phyloP scores from a whole-genome alignment of 2,888 invertebrate species.

The Amphipoea oculea region DNA sequence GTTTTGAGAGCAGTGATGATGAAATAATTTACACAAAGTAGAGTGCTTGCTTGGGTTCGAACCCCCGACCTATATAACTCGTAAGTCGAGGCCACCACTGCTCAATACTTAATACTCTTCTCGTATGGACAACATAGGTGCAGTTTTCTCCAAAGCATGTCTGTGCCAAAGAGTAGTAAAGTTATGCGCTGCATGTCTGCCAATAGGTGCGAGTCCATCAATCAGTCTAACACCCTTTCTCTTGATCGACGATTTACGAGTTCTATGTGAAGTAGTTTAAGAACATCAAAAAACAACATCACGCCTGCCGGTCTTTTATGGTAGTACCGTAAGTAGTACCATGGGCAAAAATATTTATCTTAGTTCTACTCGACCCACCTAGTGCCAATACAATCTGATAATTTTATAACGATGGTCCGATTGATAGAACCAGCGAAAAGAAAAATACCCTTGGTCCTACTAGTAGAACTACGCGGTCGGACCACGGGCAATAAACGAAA shows the following conservation, averaged over 20 bases:
- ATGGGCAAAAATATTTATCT: no score
- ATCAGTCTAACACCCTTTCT: constrained; percentile 55
- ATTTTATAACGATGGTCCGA: no score
- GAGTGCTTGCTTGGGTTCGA: background rate
- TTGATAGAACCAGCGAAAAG: no score
- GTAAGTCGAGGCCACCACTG: no score
- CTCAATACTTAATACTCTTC: constrained; percentile 4
- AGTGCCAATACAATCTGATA: no score
- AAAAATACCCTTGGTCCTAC: no score
- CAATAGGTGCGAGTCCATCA: constrained; percentile 28
- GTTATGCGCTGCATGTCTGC: constrained; percentile 39
- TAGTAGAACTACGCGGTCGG: no score
- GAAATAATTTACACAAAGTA: background rate
- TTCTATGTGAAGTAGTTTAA: background rate
- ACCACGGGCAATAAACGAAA: no score
- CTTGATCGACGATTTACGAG: constrained; percentile 36
- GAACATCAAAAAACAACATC: no score
- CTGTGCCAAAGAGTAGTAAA: constrained; percentile 38
- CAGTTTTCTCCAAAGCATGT: constrained; percentile 41
- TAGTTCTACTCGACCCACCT: no score
- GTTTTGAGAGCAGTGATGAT: background rate
- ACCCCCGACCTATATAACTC: background rate
- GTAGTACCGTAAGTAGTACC: no score
- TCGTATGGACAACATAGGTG: constrained; percentile 13
- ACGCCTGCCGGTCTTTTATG: no score